Evolutionary conservation across 2,888 invertebrate species (phyloP).

Genomic region (Luperina testacea): DNA sequence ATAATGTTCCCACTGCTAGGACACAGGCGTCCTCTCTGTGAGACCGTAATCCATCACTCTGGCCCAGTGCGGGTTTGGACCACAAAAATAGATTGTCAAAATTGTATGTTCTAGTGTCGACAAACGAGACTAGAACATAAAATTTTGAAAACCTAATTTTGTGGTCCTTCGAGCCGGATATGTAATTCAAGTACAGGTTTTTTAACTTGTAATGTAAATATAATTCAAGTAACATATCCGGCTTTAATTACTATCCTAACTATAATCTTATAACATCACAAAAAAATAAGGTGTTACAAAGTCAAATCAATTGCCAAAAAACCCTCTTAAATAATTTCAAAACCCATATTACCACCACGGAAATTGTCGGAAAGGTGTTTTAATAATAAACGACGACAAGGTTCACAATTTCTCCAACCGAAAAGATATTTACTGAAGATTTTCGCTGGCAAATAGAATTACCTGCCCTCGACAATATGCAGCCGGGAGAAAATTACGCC

Average conservation of each 20-base stretch:
- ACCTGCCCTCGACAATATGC: constrained; percentile 74
- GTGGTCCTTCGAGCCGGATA: constrained; percentile 24
- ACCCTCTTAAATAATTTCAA: constrained; percentile 9
- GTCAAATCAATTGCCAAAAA: constrained; percentile 12
- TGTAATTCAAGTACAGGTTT: accelerated
- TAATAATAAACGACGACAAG: constrained; percentile 47
- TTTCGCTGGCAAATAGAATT: constrained; percentile 75
- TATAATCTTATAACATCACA: background rate
- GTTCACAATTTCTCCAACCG: constrained; percentile 47
- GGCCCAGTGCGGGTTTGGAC: too few relatives aligned
- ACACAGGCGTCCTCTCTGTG: too few relatives aligned
- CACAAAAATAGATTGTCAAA: too few relatives aligned
- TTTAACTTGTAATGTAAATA: too few relatives aligned
- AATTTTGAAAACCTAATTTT: background rate
- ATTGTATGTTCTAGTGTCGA: too few relatives aligned
- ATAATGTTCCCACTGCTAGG: too few relatives aligned
- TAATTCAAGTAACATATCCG: too few relatives aligned
- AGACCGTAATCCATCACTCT: too few relatives aligned
- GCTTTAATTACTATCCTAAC: too few relatives aligned
- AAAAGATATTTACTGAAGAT: constrained; percentile 61
- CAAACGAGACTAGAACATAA: background rate
- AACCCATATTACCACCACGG: constrained; percentile 17
- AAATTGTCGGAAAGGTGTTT: constrained; percentile 38
- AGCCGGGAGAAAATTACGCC: constrained; percentile 76
- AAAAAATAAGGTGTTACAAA: background rate